Conservation (phyloP, 2,797 vertebrate genomes). For the Sebastiscus albofasciatus region DNA sequence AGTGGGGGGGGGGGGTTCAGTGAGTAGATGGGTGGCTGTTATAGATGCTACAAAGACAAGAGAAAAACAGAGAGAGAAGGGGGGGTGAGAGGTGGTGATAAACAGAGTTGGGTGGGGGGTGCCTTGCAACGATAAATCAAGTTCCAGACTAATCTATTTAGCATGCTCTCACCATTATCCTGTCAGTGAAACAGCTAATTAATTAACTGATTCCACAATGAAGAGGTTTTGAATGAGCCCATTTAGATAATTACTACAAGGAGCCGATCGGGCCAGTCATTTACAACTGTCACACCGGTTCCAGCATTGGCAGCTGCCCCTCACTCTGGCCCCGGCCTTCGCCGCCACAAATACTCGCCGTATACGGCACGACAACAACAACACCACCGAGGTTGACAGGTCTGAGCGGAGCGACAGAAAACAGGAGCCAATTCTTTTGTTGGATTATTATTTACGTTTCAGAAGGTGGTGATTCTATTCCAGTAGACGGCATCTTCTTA, state of each 20-base stretch:
- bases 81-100: conserved; percentile 74
- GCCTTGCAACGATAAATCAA: conserved; percentile 91
- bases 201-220: conserved; percentile 99
- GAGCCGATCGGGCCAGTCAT: conserved; percentile 93
- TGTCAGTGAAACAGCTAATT: conserved; percentile 99
- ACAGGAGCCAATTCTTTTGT: not conserved
- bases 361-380: not conserved
- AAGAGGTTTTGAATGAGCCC: conserved; percentile 98
- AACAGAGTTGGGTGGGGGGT: conserved; percentile 75
- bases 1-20: conserved; percentile 26
- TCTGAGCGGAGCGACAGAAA: not conserved
- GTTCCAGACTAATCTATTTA: conserved; percentile 94
- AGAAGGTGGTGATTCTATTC: too few species aligned
- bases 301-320: conserved; percentile 79
- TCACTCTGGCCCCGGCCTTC: conserved; percentile 53
- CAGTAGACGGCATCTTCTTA: too few species aligned
- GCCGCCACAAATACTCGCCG: conserved; percentile 12
- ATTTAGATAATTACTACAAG: conserved; percentile 98
- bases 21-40: conserved; percentile 62
- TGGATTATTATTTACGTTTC: not conserved
- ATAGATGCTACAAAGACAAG: conserved; percentile 72
- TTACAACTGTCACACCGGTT: conserved; percentile 86
- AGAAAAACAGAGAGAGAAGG: conserved; percentile 58
- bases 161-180: conserved; percentile 95
- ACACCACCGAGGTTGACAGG: not conserved